Base-by-base conservation (phyloP, 1,140 invertebrate genomes). In the Drosophila tristis region DNA sequence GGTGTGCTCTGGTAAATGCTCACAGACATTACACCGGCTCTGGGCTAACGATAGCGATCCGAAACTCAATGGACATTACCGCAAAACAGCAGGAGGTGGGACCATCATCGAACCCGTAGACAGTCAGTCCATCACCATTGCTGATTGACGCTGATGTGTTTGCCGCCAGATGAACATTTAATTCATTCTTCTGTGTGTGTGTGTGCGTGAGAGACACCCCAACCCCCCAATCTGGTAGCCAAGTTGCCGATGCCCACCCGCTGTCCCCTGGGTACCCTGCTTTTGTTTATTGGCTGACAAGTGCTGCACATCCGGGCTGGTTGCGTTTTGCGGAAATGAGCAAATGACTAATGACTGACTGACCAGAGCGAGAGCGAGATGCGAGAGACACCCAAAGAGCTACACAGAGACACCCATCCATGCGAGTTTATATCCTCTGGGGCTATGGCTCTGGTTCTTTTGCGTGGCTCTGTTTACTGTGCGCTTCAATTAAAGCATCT, bases 241-340 rank as follows among this genome's bases (percentile, higher is more conserved):
- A 15, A 15, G 29, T 39, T 39, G 43, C 42, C 42, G 5, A 13
- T 45, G 26, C 4, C 43, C 26, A 16, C 15, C 47, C 15, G 29
- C 42, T 43, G 23, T 47, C 51, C 42, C 42, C 44, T 65, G 66
- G 11, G 35, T 13, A n/a, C 35, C 35, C 56, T 39, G 74, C 60
- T 62, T 68, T 78, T 89, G 82, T 89, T 87, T 87, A 87, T 87
- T 87, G 82, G 84, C 82, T 87, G 78, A 89, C 84, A 87, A 89
- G 82, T 87, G 84, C 82, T 87, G 84, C 80, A 78, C 79, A 87
- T 87, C 82, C 82, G 84, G 74, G 79, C 71, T 13, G 35, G 35
- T 39, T 82, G 79, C 82, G 66, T 73, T 71, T 76, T 81, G 64
- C 84, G 84, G 84, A 87, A 87, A 87, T 90, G 84, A 89, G 84